Evolutionary conservation across 2,888 invertebrate species (phyloP).

Genomic region (Elysia crispata): DNA sequence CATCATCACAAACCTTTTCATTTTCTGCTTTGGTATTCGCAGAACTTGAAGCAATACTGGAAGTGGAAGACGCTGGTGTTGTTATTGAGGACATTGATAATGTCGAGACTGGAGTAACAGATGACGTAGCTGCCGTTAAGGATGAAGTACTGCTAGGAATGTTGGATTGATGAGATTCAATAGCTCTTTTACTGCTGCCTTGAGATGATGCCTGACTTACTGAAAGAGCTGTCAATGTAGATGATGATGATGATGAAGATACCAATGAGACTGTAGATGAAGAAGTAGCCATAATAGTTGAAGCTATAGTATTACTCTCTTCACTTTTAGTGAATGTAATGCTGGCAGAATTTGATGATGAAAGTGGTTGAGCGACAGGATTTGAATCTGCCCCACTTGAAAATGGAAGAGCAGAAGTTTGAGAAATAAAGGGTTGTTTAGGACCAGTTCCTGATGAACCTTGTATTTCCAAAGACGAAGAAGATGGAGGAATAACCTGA

Average conservation of each 20-base stretch:
- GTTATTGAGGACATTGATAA: neutral
- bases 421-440: neutral
- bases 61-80: neutral
- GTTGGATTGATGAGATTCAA: neutral
- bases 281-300: constrained; percentile 24
- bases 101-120: neutral
- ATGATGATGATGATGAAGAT: constrained; percentile 35
- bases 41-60: constrained; percentile 15
- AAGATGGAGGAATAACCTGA: constrained; percentile 13
- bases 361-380: no score
- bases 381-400: no score
- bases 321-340: neutral
- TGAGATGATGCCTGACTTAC: constrained; percentile 15
- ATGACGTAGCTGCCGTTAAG: constrained; percentile 23
- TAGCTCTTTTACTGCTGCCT: neutral
- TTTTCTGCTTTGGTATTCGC: no score
- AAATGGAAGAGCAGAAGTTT: no score
- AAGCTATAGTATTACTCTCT: neutral
- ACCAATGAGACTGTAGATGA: constrained; percentile 23
- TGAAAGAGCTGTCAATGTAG: neutral
- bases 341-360: neutral
- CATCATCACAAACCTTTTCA: constrained; percentile 45
- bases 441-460: constrained; percentile 16
- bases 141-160: neutral
- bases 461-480: neutral